Conservation (phyloP, 2,113 vertebrate genomes). For the Cyprinodon variegatus region DNA sequence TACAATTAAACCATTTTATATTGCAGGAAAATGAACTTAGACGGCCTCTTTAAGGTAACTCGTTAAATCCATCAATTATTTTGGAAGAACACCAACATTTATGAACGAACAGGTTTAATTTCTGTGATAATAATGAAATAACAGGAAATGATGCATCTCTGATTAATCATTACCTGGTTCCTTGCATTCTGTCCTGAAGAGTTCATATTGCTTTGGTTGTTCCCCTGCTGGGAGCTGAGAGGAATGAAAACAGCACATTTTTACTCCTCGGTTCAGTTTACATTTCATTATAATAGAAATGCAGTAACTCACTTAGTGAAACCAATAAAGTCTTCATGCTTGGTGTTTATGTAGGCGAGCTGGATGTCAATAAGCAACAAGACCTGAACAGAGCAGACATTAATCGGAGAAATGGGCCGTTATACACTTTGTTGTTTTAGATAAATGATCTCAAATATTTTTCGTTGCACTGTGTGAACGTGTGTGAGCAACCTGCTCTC, state of each 20-base stretch:
- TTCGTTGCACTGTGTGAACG: neutral
- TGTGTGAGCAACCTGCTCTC: conserved; percentile 85
- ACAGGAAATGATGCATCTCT: neutral
- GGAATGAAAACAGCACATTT: conserved; percentile 3
- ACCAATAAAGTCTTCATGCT: conserved; percentile 95
- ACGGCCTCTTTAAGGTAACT: no score
- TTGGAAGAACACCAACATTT: no score
- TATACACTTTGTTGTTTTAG: neutral
- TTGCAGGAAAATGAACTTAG: neutral
- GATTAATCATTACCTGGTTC: conserved; percentile 85
- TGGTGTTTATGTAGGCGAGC: conserved; percentile 94
- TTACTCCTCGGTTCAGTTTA: neutral
- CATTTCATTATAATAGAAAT: neutral
- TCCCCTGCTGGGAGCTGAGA: conserved; percentile 85
- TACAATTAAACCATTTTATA: neutral
- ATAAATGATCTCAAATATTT: neutral
- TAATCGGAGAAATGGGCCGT: neutral
- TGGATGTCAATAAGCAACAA: conserved; percentile 91
- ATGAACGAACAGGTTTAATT: neutral
- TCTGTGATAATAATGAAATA: neutral
- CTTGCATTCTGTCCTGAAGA: conserved; percentile 68
- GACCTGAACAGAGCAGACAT: conserved; percentile 75
- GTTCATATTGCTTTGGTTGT: conserved; percentile 85
- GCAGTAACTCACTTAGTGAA: conserved; percentile 87
- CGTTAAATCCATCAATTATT: no score